phyloP scores from a whole-genome alignment of 2,113 vertebrate genomes.

The Nannospalax galili region DNA sequence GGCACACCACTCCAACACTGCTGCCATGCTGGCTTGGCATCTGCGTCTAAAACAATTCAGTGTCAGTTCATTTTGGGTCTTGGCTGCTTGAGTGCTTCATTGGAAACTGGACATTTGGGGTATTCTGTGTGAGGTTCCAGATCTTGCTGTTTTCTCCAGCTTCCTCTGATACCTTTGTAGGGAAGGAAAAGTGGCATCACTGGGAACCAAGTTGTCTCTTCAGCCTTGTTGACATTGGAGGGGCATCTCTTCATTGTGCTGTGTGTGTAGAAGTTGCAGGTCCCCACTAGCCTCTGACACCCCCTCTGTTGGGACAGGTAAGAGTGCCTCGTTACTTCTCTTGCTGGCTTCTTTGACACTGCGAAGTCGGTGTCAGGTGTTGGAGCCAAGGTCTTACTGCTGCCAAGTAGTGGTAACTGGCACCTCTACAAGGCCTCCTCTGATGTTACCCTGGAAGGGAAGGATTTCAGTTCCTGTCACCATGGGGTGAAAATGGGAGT shows the following conservation, averaged over 20 bases:
- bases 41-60: background rate
- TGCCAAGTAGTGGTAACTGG: background rate
- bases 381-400: background rate
- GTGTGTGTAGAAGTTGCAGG: background rate
- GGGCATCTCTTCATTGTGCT: background rate
- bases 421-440: too few species aligned
- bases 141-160: background rate
- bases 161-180: background rate
- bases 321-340: background rate
- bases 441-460: background rate
- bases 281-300: background rate
- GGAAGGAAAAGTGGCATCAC: background rate
- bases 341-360: background rate
- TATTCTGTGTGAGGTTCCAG: background rate
- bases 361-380: accelerated
- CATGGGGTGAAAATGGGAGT: background rate
- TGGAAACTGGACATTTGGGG: background rate
- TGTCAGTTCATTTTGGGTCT: background rate
- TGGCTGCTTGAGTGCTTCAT: background rate
- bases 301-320: background rate
- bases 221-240: background rate
- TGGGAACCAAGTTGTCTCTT: background rate
- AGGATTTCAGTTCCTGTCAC: background rate
- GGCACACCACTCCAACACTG: background rate
- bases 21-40: background rate